Percentiles rank a stretch among this genome's conserved stretches.
Conservation (phyloP, 2,113 vertebrate species). For the Petroica traversi region DNA sequence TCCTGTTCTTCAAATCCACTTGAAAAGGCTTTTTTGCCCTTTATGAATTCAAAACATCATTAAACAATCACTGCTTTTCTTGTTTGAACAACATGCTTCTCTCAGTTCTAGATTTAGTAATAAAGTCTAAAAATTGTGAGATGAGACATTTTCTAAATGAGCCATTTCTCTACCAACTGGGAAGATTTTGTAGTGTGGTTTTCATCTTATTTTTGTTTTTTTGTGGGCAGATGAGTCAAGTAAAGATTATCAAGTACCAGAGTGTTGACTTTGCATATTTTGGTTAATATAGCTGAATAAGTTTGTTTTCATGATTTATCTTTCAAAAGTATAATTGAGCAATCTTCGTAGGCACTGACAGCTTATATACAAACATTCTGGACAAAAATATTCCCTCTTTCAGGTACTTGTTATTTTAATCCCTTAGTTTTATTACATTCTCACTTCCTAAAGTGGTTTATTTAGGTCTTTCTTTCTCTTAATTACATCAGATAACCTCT, state of each 20-base stretch:
- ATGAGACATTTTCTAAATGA: neutral
- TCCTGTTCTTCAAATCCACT: neutral
- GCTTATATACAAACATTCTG: neutral
- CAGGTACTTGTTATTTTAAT: neutral
- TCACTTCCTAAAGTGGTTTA: neutral
- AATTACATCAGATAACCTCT: neutral
- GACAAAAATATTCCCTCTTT: neutral
- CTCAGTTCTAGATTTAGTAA: neutral
- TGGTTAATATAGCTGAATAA: neutral
- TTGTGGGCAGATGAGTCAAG: neutral
- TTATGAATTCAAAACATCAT: neutral
- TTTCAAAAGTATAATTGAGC: neutral
- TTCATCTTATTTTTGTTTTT: neutral
- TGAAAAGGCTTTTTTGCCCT: neutral
- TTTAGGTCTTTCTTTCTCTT: neutral
- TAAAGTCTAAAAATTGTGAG: neutral
- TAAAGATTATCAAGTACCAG: neutral
- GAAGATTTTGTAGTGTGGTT: neutral
- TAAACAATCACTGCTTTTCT: constrained; percentile 1
- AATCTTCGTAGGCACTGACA: neutral
- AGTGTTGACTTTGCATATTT: neutral
- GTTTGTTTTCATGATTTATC: neutral
- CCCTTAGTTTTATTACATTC: neutral
- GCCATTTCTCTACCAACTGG: neutral
- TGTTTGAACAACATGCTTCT: neutral